Conservation (phyloP, 2,888 invertebrate species). For the Caradrina kadenii region DNA sequence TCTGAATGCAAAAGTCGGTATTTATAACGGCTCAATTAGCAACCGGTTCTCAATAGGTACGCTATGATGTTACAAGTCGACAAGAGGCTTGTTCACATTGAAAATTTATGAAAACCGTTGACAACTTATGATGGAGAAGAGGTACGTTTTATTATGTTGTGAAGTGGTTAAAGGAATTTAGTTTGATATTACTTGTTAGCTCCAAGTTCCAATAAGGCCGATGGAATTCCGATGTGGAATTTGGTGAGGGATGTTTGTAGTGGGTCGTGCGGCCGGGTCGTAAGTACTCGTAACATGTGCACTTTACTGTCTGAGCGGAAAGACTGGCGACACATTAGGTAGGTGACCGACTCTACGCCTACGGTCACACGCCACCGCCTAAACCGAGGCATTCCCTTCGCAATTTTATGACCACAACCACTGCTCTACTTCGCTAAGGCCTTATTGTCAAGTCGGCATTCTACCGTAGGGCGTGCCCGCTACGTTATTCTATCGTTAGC, state of each 20-base stretch:
- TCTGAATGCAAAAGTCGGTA: constrained; percentile 72
- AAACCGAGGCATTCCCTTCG: constrained; percentile 67
- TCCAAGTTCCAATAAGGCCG: constrained; percentile 37
- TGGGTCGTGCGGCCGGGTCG: constrained; percentile 56
- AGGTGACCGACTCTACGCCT: constrained; percentile 57
- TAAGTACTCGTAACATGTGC: constrained; percentile 79
- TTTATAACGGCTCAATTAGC: constrained; percentile 79
- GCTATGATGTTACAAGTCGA: constrained; percentile 72
- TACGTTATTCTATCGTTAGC: constrained; percentile 15
- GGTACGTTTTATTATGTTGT: constrained; percentile 20
- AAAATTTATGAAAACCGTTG: constrained; percentile 78
- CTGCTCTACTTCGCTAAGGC: constrained; percentile 57
- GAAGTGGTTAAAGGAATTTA: constrained; percentile 31
- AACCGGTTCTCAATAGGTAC: constrained; percentile 67
- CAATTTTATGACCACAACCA: constrained; percentile 73
- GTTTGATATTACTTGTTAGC: constrained; percentile 32
- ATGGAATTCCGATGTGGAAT: constrained; percentile 42
- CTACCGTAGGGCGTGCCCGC: constrained; percentile 50
- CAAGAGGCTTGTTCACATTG: constrained; percentile 63
- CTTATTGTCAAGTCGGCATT: constrained; percentile 72
- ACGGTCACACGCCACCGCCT: constrained; percentile 51
- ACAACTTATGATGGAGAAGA: constrained; percentile 67
- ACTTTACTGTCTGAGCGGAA: constrained; percentile 76
- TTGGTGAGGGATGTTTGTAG: constrained; percentile 37
- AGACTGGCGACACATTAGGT: constrained; percentile 71